Base-by-base conservation (phyloP, 1,140 invertebrate genomes). In the Trypoxylus dichotomus region DNA sequence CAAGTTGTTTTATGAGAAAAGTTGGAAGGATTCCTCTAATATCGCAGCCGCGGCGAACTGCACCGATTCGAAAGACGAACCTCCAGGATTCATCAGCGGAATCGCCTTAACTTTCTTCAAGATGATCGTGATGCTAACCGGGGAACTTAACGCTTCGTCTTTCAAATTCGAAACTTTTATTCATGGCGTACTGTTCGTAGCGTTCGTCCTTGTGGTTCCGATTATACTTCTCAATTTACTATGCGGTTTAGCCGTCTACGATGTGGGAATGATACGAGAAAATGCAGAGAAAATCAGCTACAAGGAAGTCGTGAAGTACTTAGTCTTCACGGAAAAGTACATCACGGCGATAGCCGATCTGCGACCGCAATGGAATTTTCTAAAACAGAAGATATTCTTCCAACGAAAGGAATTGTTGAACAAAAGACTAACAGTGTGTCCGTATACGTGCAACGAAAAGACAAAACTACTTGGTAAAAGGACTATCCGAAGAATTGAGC, bases 121-220 rank as follows among this genome's bases (percentile, higher is more conserved):
- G 86, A 95, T 93, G 0, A 91, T 94, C 21, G 91, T 94, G 1
- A 95, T 95, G 94, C 87, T 95, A 29, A 95, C 93, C 0, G 94
- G 94, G 11, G 94, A 95, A 85, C 93, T 95, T 80, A 93, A 95
- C 79, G 93, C 93, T 0, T 87, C 89, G 3, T 90, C 90, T 19
- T 91, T 95, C n/a, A 91, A 93, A 32, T 94, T 95, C 81, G 86
- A 90, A n/a, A 86, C 87, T n/a, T 89, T 90, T 82, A 89, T 90
- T 25, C 93, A 93, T 81, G 92, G 92, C 79, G 78, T 94, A 0
- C 90, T 95, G 25, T 95, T 95, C 83, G 87, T 94, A 11, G 85
- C 93, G 1, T 95, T 95, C 79, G 91, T 95, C 3, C 93, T 95
- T 80, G 89, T 94, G 77, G 92, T 95, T 77, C 91, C 93, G 0